phyloP scores from a whole-genome alignment of 2,888 invertebrate genomes.

The Carpatolechia fugitivella region DNA sequence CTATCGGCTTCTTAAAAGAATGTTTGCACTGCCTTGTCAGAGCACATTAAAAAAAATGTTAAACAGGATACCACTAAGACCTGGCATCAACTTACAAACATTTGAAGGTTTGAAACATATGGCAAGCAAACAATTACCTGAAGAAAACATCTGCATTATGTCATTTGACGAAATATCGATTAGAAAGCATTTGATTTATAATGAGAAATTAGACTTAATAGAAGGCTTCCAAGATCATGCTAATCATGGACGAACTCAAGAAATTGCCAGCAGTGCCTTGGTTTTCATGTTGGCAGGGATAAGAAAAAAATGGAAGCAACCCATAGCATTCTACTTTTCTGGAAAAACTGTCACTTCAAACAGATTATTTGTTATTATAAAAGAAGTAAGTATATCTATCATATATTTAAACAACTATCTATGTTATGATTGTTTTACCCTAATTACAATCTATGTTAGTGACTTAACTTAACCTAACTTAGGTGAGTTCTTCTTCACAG shows the following conservation, averaged over 20 bases:
- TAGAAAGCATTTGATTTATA: constrained; percentile 19
- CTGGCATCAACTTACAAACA: constrained; percentile 25
- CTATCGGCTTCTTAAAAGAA: constrained; percentile 25
- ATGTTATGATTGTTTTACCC: no score
- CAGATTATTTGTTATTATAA: constrained; percentile 19
- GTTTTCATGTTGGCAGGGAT: constrained; percentile 27
- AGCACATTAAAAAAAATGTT: constrained; percentile 22
- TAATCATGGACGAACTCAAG: constrained; percentile 17
- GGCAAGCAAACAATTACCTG: constrained; percentile 4
- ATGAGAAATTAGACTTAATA: constrained; percentile 18
- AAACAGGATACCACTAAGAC: constrained; percentile 23
- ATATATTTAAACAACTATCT: no score
- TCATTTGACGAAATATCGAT: constrained; percentile 18
- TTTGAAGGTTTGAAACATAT: constrained; percentile 22
- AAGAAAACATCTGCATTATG: constrained; percentile 7
- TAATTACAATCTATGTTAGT: no score
- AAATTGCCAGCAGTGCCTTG: constrained; percentile 21
- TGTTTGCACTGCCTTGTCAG: constrained; percentile 26
- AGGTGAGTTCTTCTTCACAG: no score
- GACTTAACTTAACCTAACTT: no score
- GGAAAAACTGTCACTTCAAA: constrained; percentile 16
- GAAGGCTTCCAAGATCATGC: constrained; percentile 26
- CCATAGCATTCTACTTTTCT: constrained; percentile 24
- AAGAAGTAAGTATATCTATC: constrained; percentile 23
- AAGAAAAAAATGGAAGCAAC: constrained; percentile 25